Base-by-base conservation (phyloP, 92 coral and sea anemone species). In the Bergia puertoricense region DNA sequence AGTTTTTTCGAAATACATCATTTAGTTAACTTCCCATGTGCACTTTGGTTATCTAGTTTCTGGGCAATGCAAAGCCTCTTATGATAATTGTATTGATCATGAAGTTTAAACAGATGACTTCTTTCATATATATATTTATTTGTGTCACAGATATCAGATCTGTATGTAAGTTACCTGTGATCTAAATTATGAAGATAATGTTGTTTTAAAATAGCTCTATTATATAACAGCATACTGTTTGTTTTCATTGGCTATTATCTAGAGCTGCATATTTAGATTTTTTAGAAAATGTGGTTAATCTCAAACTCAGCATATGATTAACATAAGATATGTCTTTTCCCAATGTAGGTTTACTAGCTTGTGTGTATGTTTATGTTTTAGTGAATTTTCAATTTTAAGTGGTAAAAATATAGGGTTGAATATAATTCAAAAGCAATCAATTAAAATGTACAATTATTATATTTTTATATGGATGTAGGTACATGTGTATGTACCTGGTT, bases 201-300 rank as follows among this genome's bases (percentile, higher is more conserved):
- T 42, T 9, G 8, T 41, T 76, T 62, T 20, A 62, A 62, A 76
- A 41, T 76, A 6, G 6, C 13, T 22, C 48, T 18, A 36, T 74
- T 6, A 15, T 39, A 38, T 74, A 74, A 74, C 2, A 74, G 78
- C 78, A 74, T 38, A 38, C 10, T 75, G 20, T 75, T 40, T 75
- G 50, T 62, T 75, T 75, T 75, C 45, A 75, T 75, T 16, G 51
- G 79, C 43, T 44, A 75, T 22, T 75, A 75, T 41, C 79, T 40
- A 30, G 30, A 30, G 30, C 51, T 6, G 50, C 79, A 40, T 75
- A 42, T 75, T 18, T 41, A 44, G 46, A 76, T 42, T n/a, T 74
- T 74, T 62, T 62, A 62, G 69, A 62, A 40, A 40, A 14, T 42
- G 50, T 42, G 79, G 77, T 74, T 37, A 23, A 74, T 22, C 15